These are phyloP conservation scores for Leptobrachium ailaonicum DNA, from an alignment of 2,113 vertebrate genomes.

Conservation along the genomic window DNA sequence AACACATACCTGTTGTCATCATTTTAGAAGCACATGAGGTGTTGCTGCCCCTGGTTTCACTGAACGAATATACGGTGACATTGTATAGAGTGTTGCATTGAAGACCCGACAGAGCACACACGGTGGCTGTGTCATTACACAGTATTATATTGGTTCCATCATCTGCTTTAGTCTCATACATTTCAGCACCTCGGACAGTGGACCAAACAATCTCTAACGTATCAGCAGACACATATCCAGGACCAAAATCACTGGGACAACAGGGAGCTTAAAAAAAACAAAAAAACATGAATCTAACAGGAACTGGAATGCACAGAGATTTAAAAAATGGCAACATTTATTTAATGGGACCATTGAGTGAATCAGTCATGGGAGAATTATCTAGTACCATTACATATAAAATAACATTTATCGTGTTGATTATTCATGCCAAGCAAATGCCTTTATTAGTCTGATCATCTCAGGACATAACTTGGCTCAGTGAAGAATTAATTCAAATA, in stretches of 20 bases:
- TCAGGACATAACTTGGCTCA: no score
- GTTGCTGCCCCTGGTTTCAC: conserved; percentile 78
- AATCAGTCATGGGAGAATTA: no score
- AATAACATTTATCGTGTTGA: no score
- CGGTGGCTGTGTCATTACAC: conserved; percentile 77
- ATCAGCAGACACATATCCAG: conserved; percentile 74
- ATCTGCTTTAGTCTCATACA: conserved; percentile 76
- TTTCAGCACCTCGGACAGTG: conserved; percentile 80
- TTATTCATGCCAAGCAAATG: no score
- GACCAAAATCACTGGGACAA: conserved; percentile 75
- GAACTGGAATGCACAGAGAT: no score
- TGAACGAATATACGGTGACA: conserved; percentile 79
- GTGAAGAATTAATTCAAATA: no score
- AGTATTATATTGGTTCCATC: conserved; percentile 56
- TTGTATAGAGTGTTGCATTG: conserved; percentile 76
- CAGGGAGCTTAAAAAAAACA: conserved; percentile 78
- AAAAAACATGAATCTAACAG: neutral
- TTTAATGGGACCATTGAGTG: no score
- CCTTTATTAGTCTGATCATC: no score
- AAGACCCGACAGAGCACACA: conserved; percentile 81
- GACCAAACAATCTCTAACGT: conserved; percentile 80
- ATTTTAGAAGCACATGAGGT: conserved; percentile 65
- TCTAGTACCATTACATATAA: no score
- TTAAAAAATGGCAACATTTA: no score
- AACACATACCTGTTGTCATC: conserved; percentile 75